Percentiles rank a stretch among this genome's conserved stretches.
Conservation (phyloP, 1,140 invertebrate species). For the Ostrea edulis region DNA sequence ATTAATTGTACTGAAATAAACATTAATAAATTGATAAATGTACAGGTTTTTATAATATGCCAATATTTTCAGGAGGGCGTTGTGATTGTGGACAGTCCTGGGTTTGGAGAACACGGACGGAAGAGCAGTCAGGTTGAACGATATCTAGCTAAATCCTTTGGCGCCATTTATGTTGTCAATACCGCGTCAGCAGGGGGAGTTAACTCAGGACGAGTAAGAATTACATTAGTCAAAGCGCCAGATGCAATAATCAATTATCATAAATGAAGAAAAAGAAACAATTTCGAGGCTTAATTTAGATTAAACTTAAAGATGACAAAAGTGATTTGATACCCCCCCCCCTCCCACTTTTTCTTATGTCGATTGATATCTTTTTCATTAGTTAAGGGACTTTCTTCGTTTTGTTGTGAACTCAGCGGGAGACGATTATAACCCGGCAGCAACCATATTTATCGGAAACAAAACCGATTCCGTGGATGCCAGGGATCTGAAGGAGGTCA, state of each 20-base stretch:
- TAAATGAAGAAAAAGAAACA: neutral
- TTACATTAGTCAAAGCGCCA: neutral
- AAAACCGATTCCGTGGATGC: conserved; percentile 69
- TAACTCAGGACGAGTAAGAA: conserved; percentile 70
- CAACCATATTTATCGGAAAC: conserved; percentile 74
- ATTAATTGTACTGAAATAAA: too few relatives aligned
- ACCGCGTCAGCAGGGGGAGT: conserved; percentile 66
- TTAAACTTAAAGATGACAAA: too few relatives aligned
- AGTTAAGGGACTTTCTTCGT: conserved; percentile 65
- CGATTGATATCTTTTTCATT: neutral
- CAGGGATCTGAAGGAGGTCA: conserved; percentile 59
- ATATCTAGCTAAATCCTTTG: conserved; percentile 67
- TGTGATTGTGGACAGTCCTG: conserved; percentile 71
- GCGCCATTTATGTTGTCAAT: conserved; percentile 72
- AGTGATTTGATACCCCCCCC: neutral
- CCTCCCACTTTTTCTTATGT: neutral
- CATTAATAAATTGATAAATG: too few relatives aligned
- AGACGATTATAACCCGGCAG: conserved; percentile 62
- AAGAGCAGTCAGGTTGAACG: conserved; percentile 57
- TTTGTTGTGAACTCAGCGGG: conserved; percentile 60
- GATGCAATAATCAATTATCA: neutral
- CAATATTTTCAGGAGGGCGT: conserved; percentile 65
- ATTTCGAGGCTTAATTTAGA: too few relatives aligned
- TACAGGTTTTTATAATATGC: too few relatives aligned
- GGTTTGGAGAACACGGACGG: conserved; percentile 67